phyloP scores from a whole-genome alignment of 2,797 vertebrate species.

The Glossophaga mutica region DNA sequence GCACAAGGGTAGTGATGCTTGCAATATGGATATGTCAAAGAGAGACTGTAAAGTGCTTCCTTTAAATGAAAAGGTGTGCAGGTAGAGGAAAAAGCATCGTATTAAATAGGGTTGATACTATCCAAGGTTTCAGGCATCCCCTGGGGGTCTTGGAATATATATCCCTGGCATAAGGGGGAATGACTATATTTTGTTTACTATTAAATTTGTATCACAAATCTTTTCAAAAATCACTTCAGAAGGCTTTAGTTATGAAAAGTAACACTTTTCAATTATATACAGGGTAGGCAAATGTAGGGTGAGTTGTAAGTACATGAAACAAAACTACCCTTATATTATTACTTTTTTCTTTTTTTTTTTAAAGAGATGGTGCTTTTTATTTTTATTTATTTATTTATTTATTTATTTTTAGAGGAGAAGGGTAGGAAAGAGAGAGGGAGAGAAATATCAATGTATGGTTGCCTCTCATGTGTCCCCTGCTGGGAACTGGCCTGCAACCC shows the following conservation, averaged over 20 bases:
- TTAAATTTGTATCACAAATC: background rate
- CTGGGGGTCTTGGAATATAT: background rate
- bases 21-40: background rate
- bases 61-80: background rate
- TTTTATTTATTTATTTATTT: too few relatives aligned
- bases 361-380: too few relatives aligned
- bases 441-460: too few relatives aligned
- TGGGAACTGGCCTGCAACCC: too few relatives aligned
- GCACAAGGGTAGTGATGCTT: background rate
- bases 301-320: background rate
- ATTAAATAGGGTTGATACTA: background rate
- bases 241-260: background rate
- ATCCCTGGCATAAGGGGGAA: background rate
- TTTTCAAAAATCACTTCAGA: constrained; percentile 16
- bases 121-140: background rate
- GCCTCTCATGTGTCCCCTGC: too few relatives aligned
- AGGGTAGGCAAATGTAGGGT: too few relatives aligned
- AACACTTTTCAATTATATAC: background rate
- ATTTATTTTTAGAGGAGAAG: too few relatives aligned
- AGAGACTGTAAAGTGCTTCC: background rate
- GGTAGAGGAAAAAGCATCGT: background rate
- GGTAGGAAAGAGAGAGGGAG: too few relatives aligned
- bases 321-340: background rate
- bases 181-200: background rate
- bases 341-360: too few relatives aligned